These are phyloP conservation scores for Pristionchus fissidentatus DNA, from an alignment of 2,888 invertebrate species.

Conservation along the genomic window DNA sequence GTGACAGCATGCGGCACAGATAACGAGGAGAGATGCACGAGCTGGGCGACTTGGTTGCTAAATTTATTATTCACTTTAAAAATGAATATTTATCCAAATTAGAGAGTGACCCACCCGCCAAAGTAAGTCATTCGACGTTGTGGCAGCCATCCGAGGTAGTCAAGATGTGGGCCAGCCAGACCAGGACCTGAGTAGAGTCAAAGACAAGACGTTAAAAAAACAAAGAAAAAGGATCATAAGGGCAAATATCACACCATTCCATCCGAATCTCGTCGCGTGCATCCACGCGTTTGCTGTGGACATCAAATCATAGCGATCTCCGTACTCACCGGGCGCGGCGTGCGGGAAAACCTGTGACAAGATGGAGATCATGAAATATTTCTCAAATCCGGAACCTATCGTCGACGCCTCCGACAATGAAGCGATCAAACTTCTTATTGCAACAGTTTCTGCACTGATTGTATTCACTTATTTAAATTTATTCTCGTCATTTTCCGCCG, in stretches of 20 bases:
- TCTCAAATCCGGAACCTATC: too few relatives aligned
- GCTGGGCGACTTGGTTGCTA: constrained; percentile 54
- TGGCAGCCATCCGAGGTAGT: constrained; percentile 75
- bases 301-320: constrained; percentile 74
- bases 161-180: constrained; percentile 72
- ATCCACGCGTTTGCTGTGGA: constrained; percentile 70
- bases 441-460: too few relatives aligned
- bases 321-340: constrained; percentile 70
- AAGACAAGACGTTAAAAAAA: neutral
- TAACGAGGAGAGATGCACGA: constrained; percentile 66
- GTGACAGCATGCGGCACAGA: constrained; percentile 65
- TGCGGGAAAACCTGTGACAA: constrained; percentile 68
- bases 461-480: too few relatives aligned
- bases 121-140: constrained; percentile 70
- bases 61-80: neutral
- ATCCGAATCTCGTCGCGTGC: constrained; percentile 66
- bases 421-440: too few relatives aligned
- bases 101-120: constrained; percentile 57
- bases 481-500: too few relatives aligned
- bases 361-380: neutral
- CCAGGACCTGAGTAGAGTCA: constrained; percentile 60
- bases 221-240: neutral
- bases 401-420: too few relatives aligned
- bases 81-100: neutral
- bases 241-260: constrained; percentile 56